Conservation (phyloP, 2,113 vertebrate genomes). For the Gracilinanus agilis region DNA sequence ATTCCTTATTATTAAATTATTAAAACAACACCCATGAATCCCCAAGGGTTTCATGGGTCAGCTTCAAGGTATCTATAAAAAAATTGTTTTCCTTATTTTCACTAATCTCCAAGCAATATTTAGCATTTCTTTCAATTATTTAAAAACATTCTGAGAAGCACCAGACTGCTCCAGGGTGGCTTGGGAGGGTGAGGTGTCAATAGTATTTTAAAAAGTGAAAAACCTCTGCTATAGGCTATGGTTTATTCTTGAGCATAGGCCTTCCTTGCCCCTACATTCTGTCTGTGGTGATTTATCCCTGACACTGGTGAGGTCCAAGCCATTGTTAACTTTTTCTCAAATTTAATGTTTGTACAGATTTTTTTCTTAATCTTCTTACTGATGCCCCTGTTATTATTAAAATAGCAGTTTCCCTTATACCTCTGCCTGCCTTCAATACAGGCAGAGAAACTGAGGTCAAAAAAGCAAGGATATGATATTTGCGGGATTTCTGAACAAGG, state of each 20-base stretch:
- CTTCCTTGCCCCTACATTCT: neutral
- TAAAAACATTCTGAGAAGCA: neutral
- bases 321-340: neutral
- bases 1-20: too few species aligned
- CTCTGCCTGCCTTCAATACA: slow-evolving; percentile 21
- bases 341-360: neutral
- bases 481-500: neutral
- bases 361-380: neutral
- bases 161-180: neutral
- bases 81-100: neutral
- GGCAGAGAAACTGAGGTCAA: neutral
- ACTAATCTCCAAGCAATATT: neutral
- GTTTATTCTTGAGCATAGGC: neutral
- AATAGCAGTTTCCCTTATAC: neutral
- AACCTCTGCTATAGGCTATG: neutral
- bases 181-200: too few species aligned
- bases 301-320: neutral
- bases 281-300: neutral
- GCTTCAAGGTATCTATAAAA: neutral
- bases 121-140: neutral
- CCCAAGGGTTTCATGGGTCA: neutral
- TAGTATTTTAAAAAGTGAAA: neutral
- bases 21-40: neutral
- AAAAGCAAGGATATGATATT: neutral
- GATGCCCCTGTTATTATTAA: neutral